Conservation (phyloP, 2,797 vertebrate genomes). For the Bradypus variegatus region DNA sequence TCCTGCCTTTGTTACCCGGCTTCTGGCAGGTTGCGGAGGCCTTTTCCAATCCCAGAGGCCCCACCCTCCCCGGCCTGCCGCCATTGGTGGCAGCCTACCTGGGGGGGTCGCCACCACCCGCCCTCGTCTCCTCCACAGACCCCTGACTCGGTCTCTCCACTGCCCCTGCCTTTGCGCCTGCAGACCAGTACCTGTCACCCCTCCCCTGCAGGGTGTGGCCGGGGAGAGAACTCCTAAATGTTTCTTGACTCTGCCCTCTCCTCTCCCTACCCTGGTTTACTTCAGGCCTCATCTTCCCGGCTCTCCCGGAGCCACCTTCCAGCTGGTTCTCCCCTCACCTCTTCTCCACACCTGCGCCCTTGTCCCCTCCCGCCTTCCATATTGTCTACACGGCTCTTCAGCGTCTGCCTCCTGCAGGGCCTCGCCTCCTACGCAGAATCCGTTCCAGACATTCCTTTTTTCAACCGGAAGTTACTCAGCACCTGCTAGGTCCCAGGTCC, state of each 20-base stretch:
- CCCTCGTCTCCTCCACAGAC: neutral
- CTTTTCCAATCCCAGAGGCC: neutral
- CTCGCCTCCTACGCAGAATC: neutral
- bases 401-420: neutral
- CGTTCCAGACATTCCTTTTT: neutral
- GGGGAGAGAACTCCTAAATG: neutral
- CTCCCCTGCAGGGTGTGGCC: neutral
- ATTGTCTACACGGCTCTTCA: neutral
- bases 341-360: neutral
- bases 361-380: neutral
- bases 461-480: neutral
- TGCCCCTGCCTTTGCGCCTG: slow-evolving; percentile 5
- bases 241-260: neutral
- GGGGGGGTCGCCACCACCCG: neutral
- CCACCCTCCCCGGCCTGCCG: neutral
- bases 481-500: neutral
- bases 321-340: neutral
- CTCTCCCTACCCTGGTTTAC: neutral
- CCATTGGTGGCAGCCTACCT: neutral
- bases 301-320: neutral
- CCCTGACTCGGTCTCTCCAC: neutral
- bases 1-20: slow-evolving; percentile 71
- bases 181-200: neutral
- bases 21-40: slow-evolving; percentile 49
- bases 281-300: neutral